Base-by-base conservation (phyloP, 2,113 vertebrate genomes). In the Calidris pugnax region DNA sequence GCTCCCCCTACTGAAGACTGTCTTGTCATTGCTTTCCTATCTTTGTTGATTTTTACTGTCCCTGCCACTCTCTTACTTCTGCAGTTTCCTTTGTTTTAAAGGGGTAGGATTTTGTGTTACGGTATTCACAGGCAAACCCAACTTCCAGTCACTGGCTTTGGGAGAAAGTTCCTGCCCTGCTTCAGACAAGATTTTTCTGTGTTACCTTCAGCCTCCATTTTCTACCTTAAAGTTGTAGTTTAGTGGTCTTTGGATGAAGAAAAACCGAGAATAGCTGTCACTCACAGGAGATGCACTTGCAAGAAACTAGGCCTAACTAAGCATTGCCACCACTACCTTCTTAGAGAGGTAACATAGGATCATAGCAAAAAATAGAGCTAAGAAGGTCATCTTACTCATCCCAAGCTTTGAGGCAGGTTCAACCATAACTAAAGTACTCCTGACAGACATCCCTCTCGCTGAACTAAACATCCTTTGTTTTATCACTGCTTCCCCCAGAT, bases 171-270 rank as follows among this genome's bases (percentile, higher is more conserved):
- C 32, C 27, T 71, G 23, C 27, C 30, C 69, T 66, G 51, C 35
- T 90, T 78, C 21, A 82, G 8, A 33, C 9, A 47, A 37, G 32
- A 62, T 26, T 69, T 74, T 68, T 32, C 27, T 80, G 28, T 56
- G 17, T 77, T 73, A 81, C 28, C 23, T 85, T 75, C 75, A 63
- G 51, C 14, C 51, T 78, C 51, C 21, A n/a, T 45, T 77, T 76
- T 60, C 48, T 76, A 59, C 5, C 15, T 14, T n/a, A 5, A 71
- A 62, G 47, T 39, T 2, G 1, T 60, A 39, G 87, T 56, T 64
- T 43, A 64, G 33, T 33, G 24, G 17, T 33, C 16, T 73, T 85
- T 0, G 0, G 7, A 56, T 33, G n/a, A 68, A 75, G 6, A 68
- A 19, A 81, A 81, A 33, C 5, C 3, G 28, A 57, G 27, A 6